A percentile compares a stretch with the other conserved stretches of the same genome.
These are phyloP conservation scores for Caenorhabditis imperialis DNA, from an alignment of 2,888 invertebrate species.

Conservation along the genomic window DNA sequence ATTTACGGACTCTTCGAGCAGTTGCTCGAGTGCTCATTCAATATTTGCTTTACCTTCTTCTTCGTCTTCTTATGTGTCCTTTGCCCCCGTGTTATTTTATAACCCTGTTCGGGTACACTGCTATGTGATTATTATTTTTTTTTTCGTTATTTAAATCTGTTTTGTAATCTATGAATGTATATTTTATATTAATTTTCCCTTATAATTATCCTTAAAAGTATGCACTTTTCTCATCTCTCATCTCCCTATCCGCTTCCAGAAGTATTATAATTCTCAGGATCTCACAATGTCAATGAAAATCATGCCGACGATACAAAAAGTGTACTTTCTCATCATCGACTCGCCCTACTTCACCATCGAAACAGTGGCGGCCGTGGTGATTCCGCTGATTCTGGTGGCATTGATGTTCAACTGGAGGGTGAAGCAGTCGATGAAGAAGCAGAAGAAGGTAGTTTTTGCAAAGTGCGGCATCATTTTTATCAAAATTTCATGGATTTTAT, in stretches of 20 bases:
- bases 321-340: constrained; percentile 3
- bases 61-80: constrained; percentile 1
- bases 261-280: no score
- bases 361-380: constrained; percentile 15
- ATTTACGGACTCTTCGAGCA: background rate
- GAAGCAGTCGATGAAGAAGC: constrained; percentile 50
- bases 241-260: background rate
- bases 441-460: constrained; percentile 11
- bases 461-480: no score
- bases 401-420: constrained; percentile 60
- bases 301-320: background rate
- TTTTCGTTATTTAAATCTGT: background rate
- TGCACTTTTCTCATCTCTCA: background rate
- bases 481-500: no score
- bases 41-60: constrained; percentile 12
- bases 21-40: constrained; percentile 13
- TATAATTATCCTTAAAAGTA: background rate
- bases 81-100: background rate
- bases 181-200: constrained; percentile 4
- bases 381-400: constrained; percentile 49
- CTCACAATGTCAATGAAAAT: no score
- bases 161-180: constrained; percentile 11
- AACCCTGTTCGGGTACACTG: background rate
- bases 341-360: constrained; percentile 24
- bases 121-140: background rate